Conservation (phyloP, 2,113 vertebrate genomes). For the Lathamus discolor region DNA sequence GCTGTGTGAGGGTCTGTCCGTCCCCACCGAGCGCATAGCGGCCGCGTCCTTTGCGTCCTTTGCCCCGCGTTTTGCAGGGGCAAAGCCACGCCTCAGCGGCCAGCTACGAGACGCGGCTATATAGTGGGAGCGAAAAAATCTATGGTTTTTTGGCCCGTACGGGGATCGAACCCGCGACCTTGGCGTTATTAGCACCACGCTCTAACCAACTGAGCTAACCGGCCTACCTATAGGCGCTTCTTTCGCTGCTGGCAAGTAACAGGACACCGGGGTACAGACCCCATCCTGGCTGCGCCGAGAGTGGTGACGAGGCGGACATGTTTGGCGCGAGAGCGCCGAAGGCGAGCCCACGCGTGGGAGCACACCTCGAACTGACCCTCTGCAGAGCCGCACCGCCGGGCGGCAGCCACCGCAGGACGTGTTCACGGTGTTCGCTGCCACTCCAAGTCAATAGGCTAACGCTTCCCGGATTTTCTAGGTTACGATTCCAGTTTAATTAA, state of each 20-base stretch:
- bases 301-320: fast-evolving
- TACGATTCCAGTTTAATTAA: neutral
- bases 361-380: neutral
- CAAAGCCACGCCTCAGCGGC: neutral
- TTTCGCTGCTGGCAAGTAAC: neutral
- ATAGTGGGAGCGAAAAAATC: neutral
- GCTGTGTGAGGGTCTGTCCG: neutral
- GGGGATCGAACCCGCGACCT: constrained; percentile 47
- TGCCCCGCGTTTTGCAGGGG: no score
- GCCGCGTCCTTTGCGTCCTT: no score
- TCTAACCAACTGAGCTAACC: constrained; percentile 76
- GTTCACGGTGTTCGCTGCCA: neutral
- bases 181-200: constrained; percentile 73
- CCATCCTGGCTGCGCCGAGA: no score
- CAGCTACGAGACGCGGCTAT: neutral
- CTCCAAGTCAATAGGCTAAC: neutral
- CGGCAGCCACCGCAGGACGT: neutral
- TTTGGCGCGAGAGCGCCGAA: neutral
- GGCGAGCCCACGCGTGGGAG: neutral
- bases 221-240: neutral
- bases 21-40: fast-evolving
- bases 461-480: neutral
- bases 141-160: fast-evolving
- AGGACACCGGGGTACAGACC: neutral
- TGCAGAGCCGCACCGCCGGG: neutral